A percentile compares a stretch with the other conserved stretches of the same genome.
These are phyloP conservation scores for Axea sp. DNA, from an alignment of 2,888 invertebrate species.

Conservation along the genomic window DNA sequence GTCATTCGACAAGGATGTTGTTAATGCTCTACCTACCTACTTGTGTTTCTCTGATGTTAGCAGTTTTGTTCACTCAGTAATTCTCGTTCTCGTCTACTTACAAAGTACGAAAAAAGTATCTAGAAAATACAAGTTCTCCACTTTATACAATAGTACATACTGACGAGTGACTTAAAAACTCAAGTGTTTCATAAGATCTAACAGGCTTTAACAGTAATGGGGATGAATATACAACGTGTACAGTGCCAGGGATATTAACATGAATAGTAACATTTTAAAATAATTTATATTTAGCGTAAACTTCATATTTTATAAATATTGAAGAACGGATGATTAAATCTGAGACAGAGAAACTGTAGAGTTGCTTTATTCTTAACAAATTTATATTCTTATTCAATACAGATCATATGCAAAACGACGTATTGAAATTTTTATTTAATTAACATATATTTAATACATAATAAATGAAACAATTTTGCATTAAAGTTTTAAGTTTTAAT, in stretches of 20 bases:
- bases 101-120: conserved; percentile 58
- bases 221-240: conserved; percentile 33
- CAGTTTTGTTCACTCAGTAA: conserved; percentile 59
- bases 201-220: conserved; percentile 45
- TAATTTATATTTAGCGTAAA: too few relatives aligned
- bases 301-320: too few relatives aligned
- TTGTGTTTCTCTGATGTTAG: conserved; percentile 59
- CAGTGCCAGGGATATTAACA: conserved; percentile 15
- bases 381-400: too few relatives aligned
- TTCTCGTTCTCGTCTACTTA: conserved; percentile 54
- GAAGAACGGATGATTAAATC: too few relatives aligned
- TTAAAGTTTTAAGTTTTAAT: too few relatives aligned
- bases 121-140: conserved; percentile 55
- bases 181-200: conserved; percentile 51
- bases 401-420: too few relatives aligned
- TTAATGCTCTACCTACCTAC: conserved; percentile 56
- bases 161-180: conserved; percentile 50
- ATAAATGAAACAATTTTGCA: too few relatives aligned
- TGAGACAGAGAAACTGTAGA: too few relatives aligned
- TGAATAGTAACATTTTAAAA: conserved; percentile 20
- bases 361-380: too few relatives aligned
- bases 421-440: too few relatives aligned
- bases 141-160: conserved; percentile 53
- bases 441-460: too few relatives aligned
- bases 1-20: conserved; percentile 71